Percentiles rank a stretch among this genome's conserved stretches.
Conservation (phyloP, 2,797 vertebrate species). For the Siniperca obscura region DNA sequence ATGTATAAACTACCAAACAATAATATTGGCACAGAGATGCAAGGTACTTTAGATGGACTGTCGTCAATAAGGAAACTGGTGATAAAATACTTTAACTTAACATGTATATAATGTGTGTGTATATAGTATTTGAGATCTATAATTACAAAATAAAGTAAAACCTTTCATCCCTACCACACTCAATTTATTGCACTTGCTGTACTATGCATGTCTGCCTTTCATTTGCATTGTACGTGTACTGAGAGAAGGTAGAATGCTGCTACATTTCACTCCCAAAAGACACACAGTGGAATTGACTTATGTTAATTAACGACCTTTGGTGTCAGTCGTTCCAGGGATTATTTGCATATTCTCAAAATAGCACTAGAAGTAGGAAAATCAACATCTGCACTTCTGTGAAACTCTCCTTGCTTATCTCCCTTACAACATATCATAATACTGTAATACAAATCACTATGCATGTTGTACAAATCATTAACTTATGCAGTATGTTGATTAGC, state of each 20-base stretch:
- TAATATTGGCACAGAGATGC: background rate
- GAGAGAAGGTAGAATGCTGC: conserved; percentile 45
- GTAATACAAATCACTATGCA: conserved; percentile 67
- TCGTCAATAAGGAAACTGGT: background rate
- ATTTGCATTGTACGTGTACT: conserved; percentile 48
- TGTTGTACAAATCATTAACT: conserved; percentile 67
- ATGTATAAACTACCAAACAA: background rate
- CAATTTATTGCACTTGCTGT: background rate
- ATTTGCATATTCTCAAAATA: conserved; percentile 83
- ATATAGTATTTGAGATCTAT: background rate
- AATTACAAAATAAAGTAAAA: conserved; percentile 12
- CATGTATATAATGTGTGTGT: background rate
- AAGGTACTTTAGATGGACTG: background rate
- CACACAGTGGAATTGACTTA: conserved; percentile 79
- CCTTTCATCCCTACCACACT: conserved; percentile 4
- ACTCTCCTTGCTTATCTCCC: conserved; percentile 41
- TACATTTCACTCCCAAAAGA: conserved; percentile 65
- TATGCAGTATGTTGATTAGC: conserved; percentile 60
- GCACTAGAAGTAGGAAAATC: conserved; percentile 65
- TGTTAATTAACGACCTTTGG: conserved; percentile 82
- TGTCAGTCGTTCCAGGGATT: conserved; percentile 75
- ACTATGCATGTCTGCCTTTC: conserved; percentile 32
- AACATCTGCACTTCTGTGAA: conserved; percentile 72
- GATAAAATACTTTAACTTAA: background rate
- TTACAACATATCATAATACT: conserved; percentile 52